phyloP scores from a whole-genome alignment of 2,113 vertebrate species.

The Mirounga angustirostris region DNA sequence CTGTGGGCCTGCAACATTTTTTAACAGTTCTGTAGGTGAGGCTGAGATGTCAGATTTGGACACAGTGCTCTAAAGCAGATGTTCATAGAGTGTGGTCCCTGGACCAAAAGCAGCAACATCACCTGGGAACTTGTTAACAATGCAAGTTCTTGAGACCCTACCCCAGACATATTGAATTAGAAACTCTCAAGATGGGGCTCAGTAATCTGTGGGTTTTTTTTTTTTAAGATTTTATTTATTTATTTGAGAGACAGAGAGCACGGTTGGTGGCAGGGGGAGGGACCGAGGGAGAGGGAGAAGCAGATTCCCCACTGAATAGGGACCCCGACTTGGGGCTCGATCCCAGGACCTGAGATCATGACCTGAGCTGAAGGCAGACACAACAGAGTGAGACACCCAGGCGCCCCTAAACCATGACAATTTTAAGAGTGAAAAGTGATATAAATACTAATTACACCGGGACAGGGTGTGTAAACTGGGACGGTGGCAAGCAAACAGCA shows the following conservation, averaged over 20 bases:
- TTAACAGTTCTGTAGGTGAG: not conserved
- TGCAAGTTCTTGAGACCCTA: not conserved
- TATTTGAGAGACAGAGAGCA: not conserved
- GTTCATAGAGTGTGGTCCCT: not conserved
- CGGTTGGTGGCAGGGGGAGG: rapidly evolving
- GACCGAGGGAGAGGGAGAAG: not conserved
- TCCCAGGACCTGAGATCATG: not conserved
- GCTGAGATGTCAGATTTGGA: not conserved
- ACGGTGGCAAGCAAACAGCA: not conserved
- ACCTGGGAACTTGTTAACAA: not conserved
- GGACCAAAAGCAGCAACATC: not conserved
- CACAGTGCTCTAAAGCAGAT: not conserved
- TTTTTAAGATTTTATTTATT: not conserved
- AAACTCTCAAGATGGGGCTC: not conserved
- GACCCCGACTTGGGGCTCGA: not conserved
- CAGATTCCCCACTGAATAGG: not conserved
- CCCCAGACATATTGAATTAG: not conserved
- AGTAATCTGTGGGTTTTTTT: not conserved
- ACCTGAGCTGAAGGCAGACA: not conserved
- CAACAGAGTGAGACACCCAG: not conserved
- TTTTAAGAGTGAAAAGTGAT: not conserved
- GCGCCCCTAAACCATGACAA: not conserved
- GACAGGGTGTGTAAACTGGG: not conserved
- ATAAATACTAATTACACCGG: not conserved
- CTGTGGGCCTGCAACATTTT: not conserved